Percentiles rank a stretch among this genome's conserved stretches.
These are phyloP conservation scores for Melieria omissa DNA, from an alignment of 2,888 invertebrate genomes.

Conservation along the genomic window DNA sequence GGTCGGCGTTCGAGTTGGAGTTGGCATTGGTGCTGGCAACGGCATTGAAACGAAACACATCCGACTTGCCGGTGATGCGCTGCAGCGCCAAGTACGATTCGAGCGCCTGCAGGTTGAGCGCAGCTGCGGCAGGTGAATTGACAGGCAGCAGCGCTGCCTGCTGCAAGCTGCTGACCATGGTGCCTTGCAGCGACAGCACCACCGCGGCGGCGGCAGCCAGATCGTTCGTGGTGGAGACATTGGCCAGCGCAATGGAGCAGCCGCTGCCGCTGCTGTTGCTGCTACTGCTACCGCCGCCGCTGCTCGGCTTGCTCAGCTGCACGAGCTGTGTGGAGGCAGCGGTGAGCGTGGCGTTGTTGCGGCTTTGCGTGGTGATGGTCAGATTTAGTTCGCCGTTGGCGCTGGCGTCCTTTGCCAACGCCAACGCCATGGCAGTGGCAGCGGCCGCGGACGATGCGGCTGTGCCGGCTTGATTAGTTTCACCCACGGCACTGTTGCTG, in stretches of 20 bases:
- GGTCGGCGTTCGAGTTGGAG: background rate
- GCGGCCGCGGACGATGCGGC: background rate
- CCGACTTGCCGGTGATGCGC: constrained; percentile 78
- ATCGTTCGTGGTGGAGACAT: constrained; percentile 68
- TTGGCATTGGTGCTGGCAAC: constrained; percentile 39
- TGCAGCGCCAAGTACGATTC: constrained; percentile 88
- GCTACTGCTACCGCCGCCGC: background rate
- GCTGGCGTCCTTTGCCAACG: constrained; percentile 15
- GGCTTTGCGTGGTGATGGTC: constrained; percentile 20
- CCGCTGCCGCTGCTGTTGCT: background rate
- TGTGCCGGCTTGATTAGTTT: constrained; percentile 3
- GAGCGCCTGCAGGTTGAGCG: constrained; percentile 84
- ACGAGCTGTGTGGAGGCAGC: constrained; percentile 35
- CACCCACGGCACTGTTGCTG: constrained; percentile 28
- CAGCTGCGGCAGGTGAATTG: constrained; percentile 85
- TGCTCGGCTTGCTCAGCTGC: constrained; percentile 29
- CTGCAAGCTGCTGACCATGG: constrained; percentile 85
- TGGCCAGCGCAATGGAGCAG: constrained; percentile 1
- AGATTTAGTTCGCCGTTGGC: constrained; percentile 15
- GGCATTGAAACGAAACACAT: constrained; percentile 71
- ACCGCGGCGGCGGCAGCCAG: constrained; percentile 74
- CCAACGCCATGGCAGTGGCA: constrained; percentile 13
- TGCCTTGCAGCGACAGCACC: constrained; percentile 83
- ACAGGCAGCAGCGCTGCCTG: constrained; percentile 85
- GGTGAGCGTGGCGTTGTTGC: constrained; percentile 48